phyloP scores from a whole-genome alignment of 1,140 invertebrate species.

The Drosophila orosa region DNA sequence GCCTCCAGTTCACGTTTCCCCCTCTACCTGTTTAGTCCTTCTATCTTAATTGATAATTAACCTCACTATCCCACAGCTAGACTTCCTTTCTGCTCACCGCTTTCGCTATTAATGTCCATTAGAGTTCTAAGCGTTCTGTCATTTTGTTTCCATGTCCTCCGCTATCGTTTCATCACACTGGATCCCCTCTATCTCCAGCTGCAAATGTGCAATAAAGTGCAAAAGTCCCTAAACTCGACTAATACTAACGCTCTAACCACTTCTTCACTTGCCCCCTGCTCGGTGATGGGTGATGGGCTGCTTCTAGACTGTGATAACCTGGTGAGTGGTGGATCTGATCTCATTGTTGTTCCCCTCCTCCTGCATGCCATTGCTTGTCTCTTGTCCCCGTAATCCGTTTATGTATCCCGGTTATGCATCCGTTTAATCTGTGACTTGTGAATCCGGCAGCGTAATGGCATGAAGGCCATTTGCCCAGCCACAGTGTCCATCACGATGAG shows the following conservation, averaged over 20 bases:
- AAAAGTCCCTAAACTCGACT: conserved; percentile 75
- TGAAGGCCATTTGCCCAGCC: conserved; percentile 87
- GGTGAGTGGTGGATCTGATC: conserved; percentile 76
- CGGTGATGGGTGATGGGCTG: conserved; percentile 72
- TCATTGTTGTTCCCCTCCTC: conserved; percentile 59
- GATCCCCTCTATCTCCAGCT: conserved; percentile 26
- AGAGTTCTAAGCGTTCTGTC: conserved; percentile 47
- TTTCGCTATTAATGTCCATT: conserved; percentile 48
- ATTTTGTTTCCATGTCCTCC: conserved; percentile 53
- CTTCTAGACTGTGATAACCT: conserved; percentile 83
- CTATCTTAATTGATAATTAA: conserved; percentile 23
- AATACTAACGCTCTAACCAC: conserved; percentile 79
- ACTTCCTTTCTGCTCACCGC: conserved; percentile 22
- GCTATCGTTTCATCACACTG: conserved; percentile 35
- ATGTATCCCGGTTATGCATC: neutral
- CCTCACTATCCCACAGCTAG: conserved; percentile 40
- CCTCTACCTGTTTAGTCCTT: conserved; percentile 34
- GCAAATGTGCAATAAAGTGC: conserved; percentile 63
- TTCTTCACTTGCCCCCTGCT: conserved; percentile 69
- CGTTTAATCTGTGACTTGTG: conserved; percentile 8
- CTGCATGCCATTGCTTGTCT: conserved; percentile 38
- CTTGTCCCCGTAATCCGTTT: neutral
- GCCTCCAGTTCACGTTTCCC: conserved; percentile 20
- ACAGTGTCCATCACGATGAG: conserved; percentile 87
- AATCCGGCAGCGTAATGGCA: conserved; percentile 86